Conservation (phyloP, 2,797 vertebrate genomes). For the Dallia pectoralis region DNA sequence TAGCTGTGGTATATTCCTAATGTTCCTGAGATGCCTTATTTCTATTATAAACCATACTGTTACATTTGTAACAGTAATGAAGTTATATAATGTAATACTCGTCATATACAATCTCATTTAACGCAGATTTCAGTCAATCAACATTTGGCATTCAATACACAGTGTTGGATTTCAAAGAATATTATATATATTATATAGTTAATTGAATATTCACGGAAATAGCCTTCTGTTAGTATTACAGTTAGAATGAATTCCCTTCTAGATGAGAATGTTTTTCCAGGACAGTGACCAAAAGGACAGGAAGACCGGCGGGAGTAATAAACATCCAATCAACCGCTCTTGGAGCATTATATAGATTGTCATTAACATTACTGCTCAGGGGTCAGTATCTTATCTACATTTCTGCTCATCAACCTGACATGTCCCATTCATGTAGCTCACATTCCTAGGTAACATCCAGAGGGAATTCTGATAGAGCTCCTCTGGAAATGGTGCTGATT, state of each 20-base stretch:
- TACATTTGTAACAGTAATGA: no score
- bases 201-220: neutral
- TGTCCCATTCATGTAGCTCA: slow-evolving; percentile 50
- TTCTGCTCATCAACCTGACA: slow-evolving; percentile 45
- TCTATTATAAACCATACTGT: no score
- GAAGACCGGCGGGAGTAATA: slow-evolving; percentile 31
- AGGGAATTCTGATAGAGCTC: neutral
- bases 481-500: slow-evolving; percentile 6
- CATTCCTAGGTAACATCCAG: slow-evolving; percentile 47
- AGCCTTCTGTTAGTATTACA: no score
- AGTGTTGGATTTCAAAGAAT: neutral
- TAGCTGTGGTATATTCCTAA: no score
- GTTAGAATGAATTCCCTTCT: neutral
- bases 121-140: no score
- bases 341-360: no score
- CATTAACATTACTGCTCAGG: slow-evolving; percentile 36
- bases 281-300: neutral
- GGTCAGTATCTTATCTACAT: neutral
- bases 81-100: no score
- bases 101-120: no score
- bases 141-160: no score
- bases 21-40: no score
- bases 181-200: neutral
- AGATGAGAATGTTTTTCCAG: neutral
- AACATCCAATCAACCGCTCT: slow-evolving; percentile 53